Evolutionary conservation across 1,140 invertebrate genomes (phyloP).

Genomic region (Leptinotarsa defecta): DNA sequence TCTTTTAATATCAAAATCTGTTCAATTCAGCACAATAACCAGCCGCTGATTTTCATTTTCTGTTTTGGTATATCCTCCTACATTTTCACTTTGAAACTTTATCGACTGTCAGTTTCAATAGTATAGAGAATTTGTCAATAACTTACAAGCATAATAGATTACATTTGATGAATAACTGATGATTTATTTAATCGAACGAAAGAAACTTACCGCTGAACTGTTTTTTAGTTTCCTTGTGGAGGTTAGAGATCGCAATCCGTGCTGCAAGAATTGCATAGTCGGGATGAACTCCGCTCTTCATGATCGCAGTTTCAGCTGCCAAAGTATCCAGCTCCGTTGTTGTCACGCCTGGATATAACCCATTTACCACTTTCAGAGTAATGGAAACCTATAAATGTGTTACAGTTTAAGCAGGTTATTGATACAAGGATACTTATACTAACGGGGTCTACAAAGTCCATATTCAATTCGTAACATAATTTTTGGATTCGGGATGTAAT

Average conservation of each 20-base stretch:
- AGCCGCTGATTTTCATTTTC: no score
- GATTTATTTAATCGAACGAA: background rate
- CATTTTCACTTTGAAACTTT: no score
- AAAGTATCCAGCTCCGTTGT: conserved; percentile 97
- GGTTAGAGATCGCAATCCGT: conserved; percentile 93
- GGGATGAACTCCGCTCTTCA: conserved; percentile 94
- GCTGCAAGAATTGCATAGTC: conserved; percentile 97
- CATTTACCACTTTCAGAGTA: conserved; percentile 88
- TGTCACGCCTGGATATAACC: conserved; percentile 93
- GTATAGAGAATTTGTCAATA: no score
- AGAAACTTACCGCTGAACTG: conserved; percentile 78
- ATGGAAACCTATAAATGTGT: conserved; percentile 57
- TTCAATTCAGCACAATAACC: no score
- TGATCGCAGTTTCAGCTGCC: conserved; percentile 94
- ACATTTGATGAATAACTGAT: no score
- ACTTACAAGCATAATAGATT: no score
- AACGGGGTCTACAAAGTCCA: conserved; percentile 96
- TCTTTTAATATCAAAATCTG: no score
- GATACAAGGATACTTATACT: conserved; percentile 53
- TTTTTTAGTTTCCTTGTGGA: conserved; percentile 96
- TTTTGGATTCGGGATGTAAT: conserved; percentile 95
- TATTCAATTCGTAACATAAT: conserved; percentile 93
- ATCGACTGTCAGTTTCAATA: no score
- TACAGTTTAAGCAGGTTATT: background rate
- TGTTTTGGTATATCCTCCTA: no score